phyloP scores from a whole-genome alignment of 2,888 invertebrate species.

The Oxystoma pomonae region DNA sequence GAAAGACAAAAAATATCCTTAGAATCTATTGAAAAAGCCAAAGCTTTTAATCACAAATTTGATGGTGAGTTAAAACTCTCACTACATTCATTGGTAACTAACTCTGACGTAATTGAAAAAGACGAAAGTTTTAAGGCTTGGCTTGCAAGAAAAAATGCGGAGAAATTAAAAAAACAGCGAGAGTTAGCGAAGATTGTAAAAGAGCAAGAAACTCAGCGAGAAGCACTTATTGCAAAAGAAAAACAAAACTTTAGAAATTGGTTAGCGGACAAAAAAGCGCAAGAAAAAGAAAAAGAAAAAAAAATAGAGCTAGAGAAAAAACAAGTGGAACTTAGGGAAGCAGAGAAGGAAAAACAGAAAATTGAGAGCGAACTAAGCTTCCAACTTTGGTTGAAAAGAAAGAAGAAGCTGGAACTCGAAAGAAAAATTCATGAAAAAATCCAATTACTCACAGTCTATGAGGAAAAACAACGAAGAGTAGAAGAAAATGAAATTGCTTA shows the following conservation, averaged over 20 bases:
- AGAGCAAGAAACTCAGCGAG: constrained; percentile 41
- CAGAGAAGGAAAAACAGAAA: constrained; percentile 40
- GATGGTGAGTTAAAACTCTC: constrained; percentile 26
- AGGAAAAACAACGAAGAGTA: constrained; percentile 53
- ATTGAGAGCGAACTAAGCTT: constrained; percentile 37
- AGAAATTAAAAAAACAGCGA: constrained; percentile 35
- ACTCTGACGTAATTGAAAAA: constrained; percentile 15
- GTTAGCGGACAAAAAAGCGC: constrained; percentile 47
- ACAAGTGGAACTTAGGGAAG: constrained; percentile 39
- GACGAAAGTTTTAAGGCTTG: constrained; percentile 37
- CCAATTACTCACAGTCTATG: constrained; percentile 48
- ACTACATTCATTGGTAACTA: constrained; percentile 23
- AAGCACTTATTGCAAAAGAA: constrained; percentile 43
- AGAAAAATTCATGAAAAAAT: constrained; percentile 41
- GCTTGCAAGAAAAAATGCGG: constrained; percentile 48
- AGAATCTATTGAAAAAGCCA: not conserved
- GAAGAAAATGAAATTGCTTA: constrained; percentile 57
- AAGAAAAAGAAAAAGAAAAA: constrained; percentile 42
- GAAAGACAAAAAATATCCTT: too few species aligned
- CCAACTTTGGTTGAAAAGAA: constrained; percentile 54
- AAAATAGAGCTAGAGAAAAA: constrained; percentile 46
- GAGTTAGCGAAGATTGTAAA: constrained; percentile 35
- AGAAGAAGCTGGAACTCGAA: constrained; percentile 53
- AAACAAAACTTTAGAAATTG: constrained; percentile 49
- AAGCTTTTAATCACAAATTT: not conserved